Base-by-base conservation (phyloP, 2,113 vertebrate genomes). In the Octodon degus region DNA sequence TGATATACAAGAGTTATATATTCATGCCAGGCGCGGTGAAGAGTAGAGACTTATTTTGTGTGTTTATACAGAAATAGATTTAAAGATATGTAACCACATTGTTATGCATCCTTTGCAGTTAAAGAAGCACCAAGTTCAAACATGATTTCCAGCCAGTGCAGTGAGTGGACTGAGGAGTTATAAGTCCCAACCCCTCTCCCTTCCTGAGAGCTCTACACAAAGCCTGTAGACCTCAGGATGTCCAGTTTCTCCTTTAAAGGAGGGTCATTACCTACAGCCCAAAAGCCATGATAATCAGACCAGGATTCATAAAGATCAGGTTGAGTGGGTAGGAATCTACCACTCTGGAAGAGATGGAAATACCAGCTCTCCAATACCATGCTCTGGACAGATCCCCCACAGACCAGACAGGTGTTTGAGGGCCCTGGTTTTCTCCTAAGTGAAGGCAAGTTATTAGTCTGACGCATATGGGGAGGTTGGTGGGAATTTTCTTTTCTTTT, bases 1-100 rank as follows among this genome's bases (percentile, higher is more conserved):
- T 92, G 89, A 89, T 92, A 82, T 95, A 40, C 68, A 62, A 80
- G 37, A 70, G 47, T 89, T 94, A 95, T 86, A 24, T 30, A 90
- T 47, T 96, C 70, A 37, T 9, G 72, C 47, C 89, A 96, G 74
- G 68, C 79, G 68, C 27, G 1, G 83, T 34, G 63, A 92, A 83
- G 87, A 22, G 34, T 43, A 50, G 86, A 55, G 40, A 40, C 63
- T 90, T 86, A 65, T 13, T 85, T 53, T 16, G 16, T 72, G 63
- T 85, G 68, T 95, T 92, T 92, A 62, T 40, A n/a, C 58, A 67
- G 67, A 95, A 92, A 47, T 50, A 91, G 77, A 91, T 55, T 76
- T 55, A 70, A 80, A 85, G 37, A 82, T 84, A 27, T 40, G 9
- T 68, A 70, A 89, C n/a, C 72, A 25, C 40, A 20, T 47, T 90